phyloP scores from a whole-genome alignment of 2,113 vertebrate genomes.

The Pygoscelis adeliae region DNA sequence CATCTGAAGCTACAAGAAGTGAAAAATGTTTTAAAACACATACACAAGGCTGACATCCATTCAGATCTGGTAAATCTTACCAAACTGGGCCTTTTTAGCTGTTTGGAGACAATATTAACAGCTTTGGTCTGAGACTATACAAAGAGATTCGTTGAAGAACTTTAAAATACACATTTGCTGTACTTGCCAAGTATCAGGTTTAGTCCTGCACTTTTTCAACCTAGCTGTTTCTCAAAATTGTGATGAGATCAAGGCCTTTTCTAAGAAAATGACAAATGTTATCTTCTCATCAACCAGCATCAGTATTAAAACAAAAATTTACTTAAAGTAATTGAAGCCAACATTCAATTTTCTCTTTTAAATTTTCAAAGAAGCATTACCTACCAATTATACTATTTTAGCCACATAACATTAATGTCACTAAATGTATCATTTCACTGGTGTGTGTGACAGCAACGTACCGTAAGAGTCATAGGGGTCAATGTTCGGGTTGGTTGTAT shows the following conservation, averaged over 20 bases:
- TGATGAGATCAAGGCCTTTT: background rate
- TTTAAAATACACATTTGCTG: background rate
- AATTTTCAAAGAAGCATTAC: background rate
- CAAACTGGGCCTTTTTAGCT: background rate
- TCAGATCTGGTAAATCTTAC: background rate
- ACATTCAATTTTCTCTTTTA: background rate
- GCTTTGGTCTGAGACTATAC: background rate
- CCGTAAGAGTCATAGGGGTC: conserved; percentile 97
- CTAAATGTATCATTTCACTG: background rate
- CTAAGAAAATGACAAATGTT: background rate
- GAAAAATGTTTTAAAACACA: background rate
- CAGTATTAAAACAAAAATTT: background rate
- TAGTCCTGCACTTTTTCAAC: background rate
- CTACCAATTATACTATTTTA: background rate
- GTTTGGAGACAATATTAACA: background rate
- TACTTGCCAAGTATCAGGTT: background rate
- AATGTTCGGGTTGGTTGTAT: conserved; percentile 91
- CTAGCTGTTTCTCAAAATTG: background rate
- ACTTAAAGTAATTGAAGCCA: background rate
- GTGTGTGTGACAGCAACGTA: conserved; percentile 34
- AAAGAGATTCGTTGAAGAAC: background rate
- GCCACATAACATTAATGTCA: background rate
- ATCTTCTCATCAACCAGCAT: background rate
- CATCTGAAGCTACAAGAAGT: background rate
- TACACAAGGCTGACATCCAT: background rate